A percentile compares a stretch with the other conserved stretches of the same genome.
Conservation (phyloP, 2,797 vertebrate genomes). For the Geotrypetes seraphini region DNA sequence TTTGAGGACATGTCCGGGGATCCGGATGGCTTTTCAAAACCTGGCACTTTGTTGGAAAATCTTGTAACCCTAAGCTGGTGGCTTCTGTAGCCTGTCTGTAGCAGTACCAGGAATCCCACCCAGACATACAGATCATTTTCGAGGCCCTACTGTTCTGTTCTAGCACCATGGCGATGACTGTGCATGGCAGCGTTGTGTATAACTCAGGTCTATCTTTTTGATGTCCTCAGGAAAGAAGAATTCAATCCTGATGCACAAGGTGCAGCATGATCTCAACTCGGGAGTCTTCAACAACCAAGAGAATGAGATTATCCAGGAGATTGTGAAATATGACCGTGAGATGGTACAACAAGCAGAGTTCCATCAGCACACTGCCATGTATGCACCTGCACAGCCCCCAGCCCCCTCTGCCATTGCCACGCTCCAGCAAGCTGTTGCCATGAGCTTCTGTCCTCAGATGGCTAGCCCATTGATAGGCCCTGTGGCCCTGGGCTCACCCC, state of each 20-base stretch:
- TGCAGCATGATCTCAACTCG: constrained; percentile 90
- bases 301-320: constrained; percentile 97
- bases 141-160: background rate
- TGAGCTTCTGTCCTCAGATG: constrained; percentile 89
- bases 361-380: constrained; percentile 62
- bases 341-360: constrained; percentile 89
- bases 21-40: no score
- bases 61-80: no score
- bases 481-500: constrained; percentile 71
- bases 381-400: constrained; percentile 58
- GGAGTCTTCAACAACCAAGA: constrained; percentile 96
- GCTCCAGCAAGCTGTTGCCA: constrained; percentile 89
- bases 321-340: constrained; percentile 94
- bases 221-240: constrained; percentile 85
- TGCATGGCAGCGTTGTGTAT: no score
- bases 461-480: constrained; percentile 67
- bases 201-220: background rate
- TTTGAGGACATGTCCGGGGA: no score
- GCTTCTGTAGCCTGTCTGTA: no score
- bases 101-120: no score
- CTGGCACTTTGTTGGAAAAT: no score
- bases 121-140: no score
- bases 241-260: constrained; percentile 91
- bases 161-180: background rate
- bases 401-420: constrained; percentile 85